Percentiles rank a stretch among this genome's conserved stretches.
These are phyloP conservation scores for Lagenorhynchus albirostris DNA, from an alignment of 2,113 vertebrate genomes.

Conservation along the genomic window DNA sequence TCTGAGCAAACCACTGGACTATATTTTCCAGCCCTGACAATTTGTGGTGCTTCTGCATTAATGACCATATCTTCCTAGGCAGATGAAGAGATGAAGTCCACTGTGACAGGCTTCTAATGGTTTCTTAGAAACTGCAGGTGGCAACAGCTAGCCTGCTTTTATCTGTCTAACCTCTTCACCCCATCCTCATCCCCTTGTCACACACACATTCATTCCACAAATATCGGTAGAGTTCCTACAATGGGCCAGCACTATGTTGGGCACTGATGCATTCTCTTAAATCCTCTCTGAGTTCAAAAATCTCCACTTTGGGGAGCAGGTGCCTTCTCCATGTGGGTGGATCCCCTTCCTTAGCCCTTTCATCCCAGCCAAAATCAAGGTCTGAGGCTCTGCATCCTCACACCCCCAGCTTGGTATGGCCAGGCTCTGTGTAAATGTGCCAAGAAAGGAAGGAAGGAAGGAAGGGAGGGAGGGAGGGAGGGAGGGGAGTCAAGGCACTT, in stretches of 20 bases:
- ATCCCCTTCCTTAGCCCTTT: background rate
- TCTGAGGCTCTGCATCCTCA: background rate
- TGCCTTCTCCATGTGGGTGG: background rate
- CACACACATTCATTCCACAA: accelerated
- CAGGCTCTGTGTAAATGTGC: background rate
- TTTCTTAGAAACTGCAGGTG: background rate
- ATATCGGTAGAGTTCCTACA: background rate
- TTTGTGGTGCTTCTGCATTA: background rate
- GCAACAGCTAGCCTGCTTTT: background rate
- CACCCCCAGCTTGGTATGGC: no score
- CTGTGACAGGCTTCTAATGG: background rate
- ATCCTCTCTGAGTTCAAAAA: background rate
- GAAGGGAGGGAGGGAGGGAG: background rate
- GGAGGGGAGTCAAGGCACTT: background rate
- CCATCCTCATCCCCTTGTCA: no score
- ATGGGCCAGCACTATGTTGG: background rate
- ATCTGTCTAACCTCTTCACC: background rate
- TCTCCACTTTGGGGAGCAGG: background rate
- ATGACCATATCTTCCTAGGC: background rate
- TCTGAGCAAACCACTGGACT: background rate
- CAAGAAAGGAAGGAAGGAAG: background rate
- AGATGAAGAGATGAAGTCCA: background rate
- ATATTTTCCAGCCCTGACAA: background rate
- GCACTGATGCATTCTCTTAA: background rate
- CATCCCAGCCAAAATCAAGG: background rate